Base-by-base conservation (phyloP, 2,797 vertebrate genomes). In the Pitangus sulphuratus region DNA sequence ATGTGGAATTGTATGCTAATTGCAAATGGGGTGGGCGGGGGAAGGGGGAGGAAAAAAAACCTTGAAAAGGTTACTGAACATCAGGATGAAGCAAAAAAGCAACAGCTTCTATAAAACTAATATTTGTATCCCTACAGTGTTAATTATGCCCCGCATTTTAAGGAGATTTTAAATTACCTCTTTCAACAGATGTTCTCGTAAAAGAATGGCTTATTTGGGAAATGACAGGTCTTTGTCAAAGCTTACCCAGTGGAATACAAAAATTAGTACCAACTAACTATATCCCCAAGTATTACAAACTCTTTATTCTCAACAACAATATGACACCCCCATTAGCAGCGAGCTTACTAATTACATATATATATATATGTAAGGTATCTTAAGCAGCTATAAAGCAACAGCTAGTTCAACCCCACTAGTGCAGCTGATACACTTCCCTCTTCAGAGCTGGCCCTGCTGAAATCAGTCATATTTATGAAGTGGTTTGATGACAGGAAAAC, bases 141-240 rank as follows among this genome's bases (percentile, higher is more conserved):
- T 98, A 97, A 98, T 98, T 97, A 98, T 96, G 96, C 96, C 96
- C 79, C 81, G 33, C 95, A 96, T 97, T 97, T 98, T 97, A 97
- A 97, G 95, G 96, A 97, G 96, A 96, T 96, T 96, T 96, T 89
- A 97, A 97, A 98, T 96, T 97, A 93, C 96, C 92, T 95, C 92
- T 97, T 97, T 97, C 94, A 98, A 97, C 97, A 98, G 97, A 98
- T 97, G 97, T 86, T 97, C 97, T 97, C 93, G 95, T 97, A 96
- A 97, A 98, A 96, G 91, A 97, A 96, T 76, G 79, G 95, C 95
- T 96, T 97, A 90, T 97, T 97, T 97, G 96, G 95, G 97, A 97
- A 97, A 97, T 91, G 95, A 95, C 56, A 92, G 95, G 95, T 93
- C 96, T 97, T 96, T 97, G 97, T 97, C 96, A 97, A 95, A 90